These are phyloP conservation scores for Ormyrus pomaceus DNA, from an alignment of 2,888 invertebrate species.

Conservation along the genomic window DNA sequence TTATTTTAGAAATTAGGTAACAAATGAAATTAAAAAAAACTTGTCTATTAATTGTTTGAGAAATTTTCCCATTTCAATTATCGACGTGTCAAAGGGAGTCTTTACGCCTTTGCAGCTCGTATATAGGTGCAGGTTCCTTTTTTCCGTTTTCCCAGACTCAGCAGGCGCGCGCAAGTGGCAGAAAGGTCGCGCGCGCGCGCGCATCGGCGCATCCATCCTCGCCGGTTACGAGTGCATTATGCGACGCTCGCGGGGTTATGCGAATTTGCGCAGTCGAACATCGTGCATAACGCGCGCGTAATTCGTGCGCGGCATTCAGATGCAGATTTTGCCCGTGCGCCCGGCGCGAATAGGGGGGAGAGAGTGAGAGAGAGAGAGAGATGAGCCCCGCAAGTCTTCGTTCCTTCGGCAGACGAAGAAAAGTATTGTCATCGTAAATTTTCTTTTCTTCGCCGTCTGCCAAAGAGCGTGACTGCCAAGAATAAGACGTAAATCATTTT, in stretches of 20 bases:
- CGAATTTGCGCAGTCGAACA: slow-evolving; percentile 33
- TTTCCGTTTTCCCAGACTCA: no score
- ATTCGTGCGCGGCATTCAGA: slow-evolving; percentile 45
- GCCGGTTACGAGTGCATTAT: slow-evolving; percentile 14
- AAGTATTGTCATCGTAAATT: slow-evolving; percentile 55
- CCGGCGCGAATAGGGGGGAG: neutral
- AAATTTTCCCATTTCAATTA: no score
- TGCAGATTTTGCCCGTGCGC: slow-evolving; percentile 46
- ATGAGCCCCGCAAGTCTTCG: neutral
- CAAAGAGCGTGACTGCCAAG: slow-evolving; percentile 30
- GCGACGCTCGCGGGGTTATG: slow-evolving; percentile 22
- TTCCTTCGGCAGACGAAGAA: slow-evolving; percentile 32
- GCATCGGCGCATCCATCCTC: neutral
- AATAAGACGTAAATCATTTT: slow-evolving; percentile 49
- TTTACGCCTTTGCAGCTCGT: no score
- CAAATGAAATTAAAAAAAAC: no score
- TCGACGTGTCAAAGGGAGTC: no score
- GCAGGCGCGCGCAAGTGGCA: no score
- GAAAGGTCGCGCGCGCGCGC: no score
- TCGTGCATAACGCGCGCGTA: slow-evolving; percentile 32
- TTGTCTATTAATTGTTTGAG: no score
- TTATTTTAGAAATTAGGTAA: no score
- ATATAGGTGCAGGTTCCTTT: no score
- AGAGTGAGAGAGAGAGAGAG: slow-evolving; percentile 5
- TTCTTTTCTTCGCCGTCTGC: slow-evolving; percentile 35